Conservation (phyloP, 2,113 vertebrate species). For the Xiphophorus hellerii region DNA sequence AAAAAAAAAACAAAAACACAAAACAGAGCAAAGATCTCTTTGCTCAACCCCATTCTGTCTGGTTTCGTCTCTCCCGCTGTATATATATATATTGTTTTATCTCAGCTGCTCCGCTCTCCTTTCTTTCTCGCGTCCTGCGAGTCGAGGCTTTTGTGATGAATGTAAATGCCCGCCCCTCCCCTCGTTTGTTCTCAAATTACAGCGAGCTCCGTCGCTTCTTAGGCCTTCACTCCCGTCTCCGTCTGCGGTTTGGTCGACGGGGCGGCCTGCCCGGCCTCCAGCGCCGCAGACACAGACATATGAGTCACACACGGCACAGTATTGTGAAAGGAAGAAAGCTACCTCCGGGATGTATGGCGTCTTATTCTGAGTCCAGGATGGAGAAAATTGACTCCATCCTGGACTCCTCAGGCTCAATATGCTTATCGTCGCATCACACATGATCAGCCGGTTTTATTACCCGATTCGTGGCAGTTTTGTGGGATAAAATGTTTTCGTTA, state of each 20-base stretch:
- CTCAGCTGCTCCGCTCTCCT: conserved; percentile 35
- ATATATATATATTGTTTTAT: conserved; percentile 24
- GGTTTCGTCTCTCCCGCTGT: conserved; percentile 33
- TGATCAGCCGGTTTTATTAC: neutral
- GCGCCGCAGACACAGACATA: conserved; percentile 33
- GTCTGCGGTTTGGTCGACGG: conserved; percentile 20
- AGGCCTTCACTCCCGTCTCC: neutral
- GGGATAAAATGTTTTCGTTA: no score
- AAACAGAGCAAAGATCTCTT: conserved; percentile 45
- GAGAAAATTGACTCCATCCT: neutral
- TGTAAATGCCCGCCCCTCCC: conserved; percentile 70
- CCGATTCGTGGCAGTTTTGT: no score
- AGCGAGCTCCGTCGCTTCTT: conserved; percentile 64
- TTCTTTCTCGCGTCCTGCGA: conserved; percentile 53
- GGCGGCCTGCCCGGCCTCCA: conserved; percentile 30
- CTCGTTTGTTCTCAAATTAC: conserved; percentile 67
- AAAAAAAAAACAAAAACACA: conserved; percentile 29
- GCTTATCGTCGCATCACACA: neutral
- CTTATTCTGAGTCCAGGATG: neutral
- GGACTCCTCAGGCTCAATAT: conserved; percentile 4
- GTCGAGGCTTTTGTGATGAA: conserved; percentile 70
- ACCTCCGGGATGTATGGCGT: conserved; percentile 29
- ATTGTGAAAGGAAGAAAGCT: conserved; percentile 11
- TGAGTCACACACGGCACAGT: conserved; percentile 54
- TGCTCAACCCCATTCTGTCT: conserved; percentile 76